Evolutionary conservation across 2,797 vertebrate genomes (phyloP).

Genomic region (Hyperoplus lanceolatus): DNA sequence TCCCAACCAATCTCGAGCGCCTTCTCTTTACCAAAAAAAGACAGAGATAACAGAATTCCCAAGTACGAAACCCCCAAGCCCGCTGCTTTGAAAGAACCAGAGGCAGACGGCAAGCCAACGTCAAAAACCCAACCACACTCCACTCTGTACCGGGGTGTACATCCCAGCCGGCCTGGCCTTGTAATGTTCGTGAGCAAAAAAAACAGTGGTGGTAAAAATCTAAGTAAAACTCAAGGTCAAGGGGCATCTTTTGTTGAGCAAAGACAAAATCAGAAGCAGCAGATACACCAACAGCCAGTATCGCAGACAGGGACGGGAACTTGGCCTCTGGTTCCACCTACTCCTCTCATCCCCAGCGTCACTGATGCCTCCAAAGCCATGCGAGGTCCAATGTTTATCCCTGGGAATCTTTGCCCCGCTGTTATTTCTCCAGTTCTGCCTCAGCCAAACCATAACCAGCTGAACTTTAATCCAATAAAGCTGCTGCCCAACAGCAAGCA

Average conservation of each 20-base stretch:
- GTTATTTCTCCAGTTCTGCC: not conserved
- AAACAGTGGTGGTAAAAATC: not conserved
- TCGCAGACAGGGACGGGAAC: accelerated
- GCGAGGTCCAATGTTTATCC: not conserved
- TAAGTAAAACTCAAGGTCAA: slow-evolving; percentile 21
- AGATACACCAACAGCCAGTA: not conserved
- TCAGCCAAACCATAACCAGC: not conserved
- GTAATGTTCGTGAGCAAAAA: slow-evolving; percentile 50
- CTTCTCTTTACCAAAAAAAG: slow-evolving; percentile 60
- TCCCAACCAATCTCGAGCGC: slow-evolving; percentile 4
- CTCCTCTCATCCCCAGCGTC: not conserved
- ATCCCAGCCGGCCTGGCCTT: slow-evolving; percentile 56
- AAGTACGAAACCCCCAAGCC: slow-evolving; percentile 47
- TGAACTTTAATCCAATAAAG: not conserved
- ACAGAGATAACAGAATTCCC: slow-evolving; percentile 49
- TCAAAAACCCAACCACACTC: not conserved
- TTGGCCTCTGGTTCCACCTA: not conserved
- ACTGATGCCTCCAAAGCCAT: not conserved
- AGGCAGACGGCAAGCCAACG: not conserved
- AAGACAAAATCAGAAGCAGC: not conserved
- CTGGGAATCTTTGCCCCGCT: not conserved
- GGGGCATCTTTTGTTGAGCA: not conserved
- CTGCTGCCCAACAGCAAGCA: not conserved
- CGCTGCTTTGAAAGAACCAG: slow-evolving; percentile 39
- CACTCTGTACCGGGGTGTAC: slow-evolving; percentile 18